These are phyloP conservation scores for Siphonodentalium dalli DNA, from an alignment of 2,888 invertebrate species.

Conservation along the genomic window DNA sequence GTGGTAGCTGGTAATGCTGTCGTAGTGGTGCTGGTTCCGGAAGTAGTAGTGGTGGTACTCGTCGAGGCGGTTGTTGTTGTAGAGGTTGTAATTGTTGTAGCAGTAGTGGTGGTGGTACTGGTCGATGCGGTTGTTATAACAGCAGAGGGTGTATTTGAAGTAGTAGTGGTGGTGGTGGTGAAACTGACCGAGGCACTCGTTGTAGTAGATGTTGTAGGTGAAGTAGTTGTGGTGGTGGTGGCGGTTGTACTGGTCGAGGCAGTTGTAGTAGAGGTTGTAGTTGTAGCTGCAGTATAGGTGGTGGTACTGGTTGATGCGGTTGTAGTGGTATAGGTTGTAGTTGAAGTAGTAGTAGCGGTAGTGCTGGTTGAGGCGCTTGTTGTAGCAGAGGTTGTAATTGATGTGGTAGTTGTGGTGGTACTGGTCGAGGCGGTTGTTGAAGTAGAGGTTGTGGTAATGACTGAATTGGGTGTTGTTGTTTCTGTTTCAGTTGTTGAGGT, in stretches of 20 bases:
- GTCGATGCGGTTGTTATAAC: slow-evolving; percentile 4
- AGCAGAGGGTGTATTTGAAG: neutral
- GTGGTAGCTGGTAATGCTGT: too few species aligned
- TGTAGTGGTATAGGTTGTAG: neutral
- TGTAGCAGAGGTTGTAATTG: slow-evolving; percentile 1
- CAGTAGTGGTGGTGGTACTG: neutral
- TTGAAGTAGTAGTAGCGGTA: neutral
- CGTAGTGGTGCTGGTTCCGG: neutral
- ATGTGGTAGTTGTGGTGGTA: too few species aligned
- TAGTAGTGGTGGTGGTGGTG: slow-evolving; percentile 1
- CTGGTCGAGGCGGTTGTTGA: neutral
- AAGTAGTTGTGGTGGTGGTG: neutral
- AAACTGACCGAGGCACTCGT: neutral
- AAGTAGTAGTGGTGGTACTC: slow-evolving; percentile 1
- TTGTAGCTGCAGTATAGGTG: neutral
- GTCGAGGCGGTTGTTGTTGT: neutral
- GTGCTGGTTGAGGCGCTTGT: neutral
- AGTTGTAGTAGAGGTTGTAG: neutral
- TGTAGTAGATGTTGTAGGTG: neutral
- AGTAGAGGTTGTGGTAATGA: neutral
- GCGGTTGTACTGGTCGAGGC: too few species aligned
- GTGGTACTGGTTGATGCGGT: neutral
- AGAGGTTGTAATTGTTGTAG: slow-evolving; percentile 7
- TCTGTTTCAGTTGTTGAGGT: neutral
- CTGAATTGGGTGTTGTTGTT: neutral